Evolutionary conservation across 2,888 invertebrate genomes (phyloP).

Genomic region (Molorchus minor): DNA sequence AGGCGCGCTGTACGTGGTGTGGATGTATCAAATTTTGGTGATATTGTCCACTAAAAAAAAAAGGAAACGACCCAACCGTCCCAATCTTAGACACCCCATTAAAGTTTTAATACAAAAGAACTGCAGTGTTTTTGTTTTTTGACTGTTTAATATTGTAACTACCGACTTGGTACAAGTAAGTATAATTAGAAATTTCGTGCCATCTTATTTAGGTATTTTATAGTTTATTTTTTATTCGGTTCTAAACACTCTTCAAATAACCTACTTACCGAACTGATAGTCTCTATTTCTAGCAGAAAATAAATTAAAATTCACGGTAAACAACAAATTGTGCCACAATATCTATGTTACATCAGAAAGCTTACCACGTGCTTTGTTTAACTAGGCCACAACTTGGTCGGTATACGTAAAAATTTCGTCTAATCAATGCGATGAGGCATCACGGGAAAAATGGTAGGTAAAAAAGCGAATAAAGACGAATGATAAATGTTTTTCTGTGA

Average conservation of each 20-base stretch:
- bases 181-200: not conserved
- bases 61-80: no score
- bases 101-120: no score
- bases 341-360: constrained; percentile 11
- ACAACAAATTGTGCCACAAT: constrained; percentile 5
- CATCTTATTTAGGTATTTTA: not conserved
- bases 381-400: constrained; percentile 11
- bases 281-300: not conserved
- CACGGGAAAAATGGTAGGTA: no score
- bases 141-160: no score
- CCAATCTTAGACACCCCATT: no score
- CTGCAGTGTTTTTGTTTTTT: no score
- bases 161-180: not conserved
- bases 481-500: no score
- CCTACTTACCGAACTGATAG: constrained; percentile 16
- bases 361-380: constrained; percentile 4
- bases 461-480: no score
- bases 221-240: constrained; percentile 8
- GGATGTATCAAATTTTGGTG: not conserved
- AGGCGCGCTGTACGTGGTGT: not conserved
- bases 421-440: no score
- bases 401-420: no score
- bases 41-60: no score
- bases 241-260: constrained; percentile 17
- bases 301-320: constrained; percentile 7